Evolutionary conservation across 2,888 invertebrate species (phyloP), one percentile per base, ranked within the genome.

Genomic region (Lamellibrachia satsuma): DNA sequence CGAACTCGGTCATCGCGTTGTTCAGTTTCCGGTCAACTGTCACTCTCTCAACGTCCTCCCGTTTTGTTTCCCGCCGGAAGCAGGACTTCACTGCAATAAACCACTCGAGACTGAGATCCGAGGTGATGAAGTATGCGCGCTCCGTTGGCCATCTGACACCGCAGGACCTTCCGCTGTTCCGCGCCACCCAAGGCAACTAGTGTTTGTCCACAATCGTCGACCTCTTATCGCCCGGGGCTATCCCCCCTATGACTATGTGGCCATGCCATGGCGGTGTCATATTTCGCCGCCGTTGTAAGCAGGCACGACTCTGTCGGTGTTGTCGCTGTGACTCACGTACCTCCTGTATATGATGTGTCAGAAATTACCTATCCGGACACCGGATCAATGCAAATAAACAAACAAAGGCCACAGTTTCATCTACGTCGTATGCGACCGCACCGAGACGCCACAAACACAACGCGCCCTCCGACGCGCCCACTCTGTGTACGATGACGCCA

Each of bases 321-420:
- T 75, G 75, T 75, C 75, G 75, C 22, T 75, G 75, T 75, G 75
- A 75, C 15, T 75, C 75, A 75, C 75, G 15, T 75, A 75, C 6
- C 75, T 22, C 75, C 75, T 75, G 75, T 75, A 75, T 75, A 75
- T 75, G 75, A 75, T 75, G 75, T 75, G 75, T 75, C 75, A 75
- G 15, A 22, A 75, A 75, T 75, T 75, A 75, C 15, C 75, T 75
- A 75, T 75, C 75, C 22, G 75, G 75, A 75, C 75, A 75, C 75
- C 75, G 75, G 6, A 75, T n/a, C 75, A 22, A 75, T 75, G 75
- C 75, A 75, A 75, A 75, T n/a, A 75, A 75, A 75, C 75, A 6
- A n/a, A 75, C 22, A 11, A 39, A 75, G 75, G 75, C n/a, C n/a
- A 75, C 3, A 75, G 6, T 75, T 75, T 75, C 75, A 6, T 75